Evolutionary conservation across 2,113 vertebrate genomes (phyloP).

Genomic region (Dasyurus viverrinus): DNA sequence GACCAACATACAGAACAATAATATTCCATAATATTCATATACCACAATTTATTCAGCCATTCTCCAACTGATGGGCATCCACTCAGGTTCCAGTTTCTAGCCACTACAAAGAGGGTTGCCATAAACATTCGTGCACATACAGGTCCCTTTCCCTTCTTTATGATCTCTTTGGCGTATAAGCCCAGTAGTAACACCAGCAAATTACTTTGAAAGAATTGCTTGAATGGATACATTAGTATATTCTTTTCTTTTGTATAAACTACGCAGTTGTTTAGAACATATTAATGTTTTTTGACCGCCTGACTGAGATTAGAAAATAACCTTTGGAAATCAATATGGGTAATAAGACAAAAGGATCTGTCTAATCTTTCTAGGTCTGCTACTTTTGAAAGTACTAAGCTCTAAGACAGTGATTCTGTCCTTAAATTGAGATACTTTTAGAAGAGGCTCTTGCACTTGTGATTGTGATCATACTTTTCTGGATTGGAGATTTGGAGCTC

Average conservation of each 20-base stretch:
- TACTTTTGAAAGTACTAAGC: not conserved
- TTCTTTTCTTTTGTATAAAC: constrained; percentile 18
- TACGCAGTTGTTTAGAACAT: not conserved
- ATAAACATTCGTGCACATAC: too few relatives aligned
- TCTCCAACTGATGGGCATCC: too few relatives aligned
- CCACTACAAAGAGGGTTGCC: too few relatives aligned
- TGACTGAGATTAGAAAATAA: not conserved
- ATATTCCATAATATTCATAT: too few relatives aligned
- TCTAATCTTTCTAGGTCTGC: not conserved
- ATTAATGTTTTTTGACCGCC: not conserved
- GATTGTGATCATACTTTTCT: not conserved
- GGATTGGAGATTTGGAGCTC: not conserved
- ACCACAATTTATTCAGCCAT: too few relatives aligned
- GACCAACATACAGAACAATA: too few relatives aligned
- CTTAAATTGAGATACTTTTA: not conserved
- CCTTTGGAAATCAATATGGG: not conserved
- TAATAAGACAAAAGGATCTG: not conserved
- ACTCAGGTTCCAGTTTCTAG: too few relatives aligned
- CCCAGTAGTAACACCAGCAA: too few relatives aligned
- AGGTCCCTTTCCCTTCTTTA: too few relatives aligned
- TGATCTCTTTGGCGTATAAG: too few relatives aligned
- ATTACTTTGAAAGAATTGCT: constrained; percentile 22
- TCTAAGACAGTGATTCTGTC: not conserved
- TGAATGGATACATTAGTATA: constrained; percentile 44
- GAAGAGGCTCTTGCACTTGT: not conserved